Evolutionary conservation across 1,140 invertebrate genomes (phyloP), one percentile per base, ranked within the genome.

Genomic region (Bombus breviceps): DNA sequence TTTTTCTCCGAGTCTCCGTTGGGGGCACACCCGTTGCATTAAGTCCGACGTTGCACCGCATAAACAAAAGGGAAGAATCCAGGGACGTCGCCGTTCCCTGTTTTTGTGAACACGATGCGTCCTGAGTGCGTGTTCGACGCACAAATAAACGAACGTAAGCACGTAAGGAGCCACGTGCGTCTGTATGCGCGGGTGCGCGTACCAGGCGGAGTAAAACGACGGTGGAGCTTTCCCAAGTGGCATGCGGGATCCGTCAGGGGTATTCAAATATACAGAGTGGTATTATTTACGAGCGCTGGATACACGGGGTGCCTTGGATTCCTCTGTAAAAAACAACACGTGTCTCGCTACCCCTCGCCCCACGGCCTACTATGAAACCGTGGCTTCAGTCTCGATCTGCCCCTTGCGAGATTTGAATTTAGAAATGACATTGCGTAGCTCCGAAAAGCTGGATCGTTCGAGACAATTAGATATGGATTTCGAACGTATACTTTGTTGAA

Each of bases 181-280:
- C 74, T 39, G 37, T n/a, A 79, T 41, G 59, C 28, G 68, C 41
- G 64, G 15, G 0, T 66, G 15, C n/a, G 28, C 28, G 64, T 66
- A 34, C 64, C n/a, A 66, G 62, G n/a, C 69, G 3, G n/a, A 84
- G 41, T 75, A 68, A 86, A 90, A 72, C 84, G 79, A 69, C 78
- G 47, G 68, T 37, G 37, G 83, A 81, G 82, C 86, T 86, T 88
- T 87, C 82, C 89, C 92, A 91, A 92, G 91, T 92, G 92, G 93
- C 93, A 93, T 92, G 91, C 92, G 91, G 91, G 90, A 94, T 94
- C 91, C 92, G 91, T 94, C 93, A 93, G 93, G 88, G 92, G 91
- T 92, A 93, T 94, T 95, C 92, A 93, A 94, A 94, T 95, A 94
- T 93, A 94, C 94, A 94, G 92, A 92, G 90, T 85, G 90, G 75